Evolutionary conservation across 2,888 invertebrate genomes (phyloP).

Genomic region (Phorcus lineatus): DNA sequence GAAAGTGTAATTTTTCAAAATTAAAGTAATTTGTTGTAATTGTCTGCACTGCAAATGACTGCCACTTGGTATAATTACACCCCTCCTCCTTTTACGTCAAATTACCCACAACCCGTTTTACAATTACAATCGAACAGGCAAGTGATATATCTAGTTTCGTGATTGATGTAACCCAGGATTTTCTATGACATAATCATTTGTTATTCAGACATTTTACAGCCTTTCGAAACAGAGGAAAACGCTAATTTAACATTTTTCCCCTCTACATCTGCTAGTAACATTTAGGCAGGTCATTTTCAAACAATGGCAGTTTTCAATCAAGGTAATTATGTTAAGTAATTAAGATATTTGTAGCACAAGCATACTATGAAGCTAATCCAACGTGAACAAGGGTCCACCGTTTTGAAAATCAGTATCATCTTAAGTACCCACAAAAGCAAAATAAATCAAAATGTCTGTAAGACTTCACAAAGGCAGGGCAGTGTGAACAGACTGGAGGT

Average conservation of each 20-base stretch:
- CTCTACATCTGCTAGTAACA: neutral
- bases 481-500: neutral
- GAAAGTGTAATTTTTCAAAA: constrained; percentile 11
- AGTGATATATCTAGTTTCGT: neutral
- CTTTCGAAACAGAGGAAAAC: neutral
- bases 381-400: neutral
- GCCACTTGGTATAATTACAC: neutral
- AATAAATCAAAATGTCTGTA: constrained; percentile 18
- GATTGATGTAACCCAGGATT: neutral
- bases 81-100: neutral
- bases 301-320: constrained; percentile 7
- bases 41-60: neutral
- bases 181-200: constrained; percentile 6
- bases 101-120: neutral
- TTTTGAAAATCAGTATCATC: neutral
- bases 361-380: neutral
- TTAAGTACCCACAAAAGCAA: neutral
- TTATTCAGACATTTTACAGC: neutral
- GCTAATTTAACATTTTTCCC: neutral
- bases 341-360: constrained; percentile 17
- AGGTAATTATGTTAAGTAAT: constrained; percentile 2
- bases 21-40: constrained; percentile 9
- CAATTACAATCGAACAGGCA: neutral
- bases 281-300: neutral
- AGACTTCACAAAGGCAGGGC: constrained; percentile 18